Conservation (phyloP, 2,797 vertebrate genomes). For the Acrossocheilus wenchowensis region DNA sequence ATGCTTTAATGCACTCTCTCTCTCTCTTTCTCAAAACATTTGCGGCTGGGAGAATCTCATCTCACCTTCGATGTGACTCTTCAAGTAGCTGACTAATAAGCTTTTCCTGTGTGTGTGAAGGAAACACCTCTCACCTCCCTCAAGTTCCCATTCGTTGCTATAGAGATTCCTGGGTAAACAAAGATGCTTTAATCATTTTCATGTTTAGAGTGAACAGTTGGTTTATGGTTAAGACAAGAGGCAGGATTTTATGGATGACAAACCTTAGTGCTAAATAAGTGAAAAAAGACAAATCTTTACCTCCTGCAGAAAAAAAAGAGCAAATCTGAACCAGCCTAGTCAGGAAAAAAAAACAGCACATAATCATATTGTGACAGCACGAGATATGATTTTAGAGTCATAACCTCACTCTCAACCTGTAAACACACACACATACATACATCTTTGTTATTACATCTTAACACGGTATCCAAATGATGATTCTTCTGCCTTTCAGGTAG, state of each 20-base stretch:
- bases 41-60: neutral
- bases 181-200: conserved; percentile 21
- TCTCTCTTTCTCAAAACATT: conserved; percentile 6
- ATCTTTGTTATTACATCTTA: conserved; percentile 54
- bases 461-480: conserved; percentile 67
- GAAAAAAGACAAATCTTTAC: conserved; percentile 48
- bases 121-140: conserved; percentile 2
- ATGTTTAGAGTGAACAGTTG: conserved; percentile 26
- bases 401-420: conserved; percentile 36
- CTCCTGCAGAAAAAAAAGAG: neutral
- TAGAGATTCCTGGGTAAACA: conserved; percentile 20
- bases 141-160: neutral
- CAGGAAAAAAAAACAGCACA: neutral
- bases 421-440: conserved; percentile 20
- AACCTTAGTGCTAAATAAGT: conserved; percentile 50
- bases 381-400: conserved; percentile 41
- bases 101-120: conserved; percentile 45
- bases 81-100: conserved; percentile 9
- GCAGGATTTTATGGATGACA: conserved; percentile 43
- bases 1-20: neutral
- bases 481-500: conserved; percentile 58
- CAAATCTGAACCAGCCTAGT: neutral
- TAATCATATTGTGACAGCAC: conserved; percentile 40
- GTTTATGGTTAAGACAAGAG: conserved; percentile 19
- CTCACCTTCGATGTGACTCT: neutral